Evolutionary conservation across 2,888 invertebrate genomes (phyloP), one percentile per base, ranked within the genome.

Genomic region (Drosophila merina): DNA sequence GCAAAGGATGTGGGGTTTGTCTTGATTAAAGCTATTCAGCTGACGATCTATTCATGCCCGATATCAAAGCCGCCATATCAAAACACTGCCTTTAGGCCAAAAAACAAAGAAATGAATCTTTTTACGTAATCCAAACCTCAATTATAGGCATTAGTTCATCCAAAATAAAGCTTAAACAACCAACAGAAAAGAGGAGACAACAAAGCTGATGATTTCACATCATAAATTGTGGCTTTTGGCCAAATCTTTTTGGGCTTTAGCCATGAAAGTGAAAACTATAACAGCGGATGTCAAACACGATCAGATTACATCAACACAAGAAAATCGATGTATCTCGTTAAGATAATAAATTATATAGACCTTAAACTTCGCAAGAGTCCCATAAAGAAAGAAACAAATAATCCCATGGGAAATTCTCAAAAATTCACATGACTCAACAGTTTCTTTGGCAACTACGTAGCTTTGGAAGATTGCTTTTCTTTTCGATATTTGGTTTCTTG

Each of bases 121-220:
- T 48, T 79, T 79, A 68, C 59, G 70, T 73, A 79, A 79, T 56
- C 51, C 52, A 25, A 64, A 54, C 66, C 51, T 55, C 84, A 79
- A 83, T 83, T 79, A 83, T 79, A 66, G 75, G 49, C 77, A 83
- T 80, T 80, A 80, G 78, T 77, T 75, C 71, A 77, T 79, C 77
- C 77, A 75, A 75, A 77, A 75, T 71, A 77, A 73, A 77, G 52
- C 25, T 63, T 64, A 58, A 47, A 9, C 38, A 62, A 47, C 59
- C 31, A 12, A 51, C 20, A 44, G 45, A 58, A 59, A 42, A 63
- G 47, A 72, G 56, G 62, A 57, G 56, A 73, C 72, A 77, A 58
- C 59, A 73, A 71, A 52, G 64, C 63, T 31, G 52, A 12, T 64
- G 64, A 77, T 80, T 79, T 66, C 64, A 74, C 76, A 76, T 72